Base-by-base conservation (phyloP, 1,140 invertebrate species). In the Chironomus striatipennis region DNA sequence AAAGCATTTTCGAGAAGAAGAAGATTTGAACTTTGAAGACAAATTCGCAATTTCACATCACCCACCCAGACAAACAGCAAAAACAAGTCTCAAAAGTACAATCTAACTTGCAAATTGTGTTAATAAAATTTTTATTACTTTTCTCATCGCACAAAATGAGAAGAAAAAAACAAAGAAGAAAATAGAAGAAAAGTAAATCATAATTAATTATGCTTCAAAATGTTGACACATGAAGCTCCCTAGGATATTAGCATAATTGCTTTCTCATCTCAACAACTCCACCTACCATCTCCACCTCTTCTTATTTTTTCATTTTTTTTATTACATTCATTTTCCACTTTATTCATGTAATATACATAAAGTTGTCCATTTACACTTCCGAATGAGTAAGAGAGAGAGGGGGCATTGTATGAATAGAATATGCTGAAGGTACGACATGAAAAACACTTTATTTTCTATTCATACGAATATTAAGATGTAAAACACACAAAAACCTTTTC, bases 151-250 rank as follows among this genome's bases (percentile, higher is more conserved):
- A 57, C n/a, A 57, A n/a, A 57, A 15, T 8, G 12, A 12, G n/a
- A 57, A 57, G 47, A 12, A 9, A 43, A 10, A 43, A 10, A 43
- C 6, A 43, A 43, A 43, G 42, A 47, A n/a, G n/a, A n/a, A n/a
- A n/a, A 34, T 34, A 34, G 47, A n/a, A 15, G 12, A 57, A 47
- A 57, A 57, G 47, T 57, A 57, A 57, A 57, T 57, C 47, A 57
- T 57, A 57, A 57, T 57, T 57, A 57, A 57, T 57, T 57, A 57
- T 57, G 47, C 47, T 57, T 57, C 47, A 57, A 57, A 57, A 57
- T 57, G 47, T 57, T 57, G 47, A 57, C 47, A 57, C 47, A 57
- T 57, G 47, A 10, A 57, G 47, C 47, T 57, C 12, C n/a, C 47
- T 57, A 57, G 47, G 47, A 57, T 57, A 57, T 57, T 57, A 57